Evolutionary conservation across 23 tunicate genomes (phyloP).

Genomic region (Oikopleura dioica): DNA sequence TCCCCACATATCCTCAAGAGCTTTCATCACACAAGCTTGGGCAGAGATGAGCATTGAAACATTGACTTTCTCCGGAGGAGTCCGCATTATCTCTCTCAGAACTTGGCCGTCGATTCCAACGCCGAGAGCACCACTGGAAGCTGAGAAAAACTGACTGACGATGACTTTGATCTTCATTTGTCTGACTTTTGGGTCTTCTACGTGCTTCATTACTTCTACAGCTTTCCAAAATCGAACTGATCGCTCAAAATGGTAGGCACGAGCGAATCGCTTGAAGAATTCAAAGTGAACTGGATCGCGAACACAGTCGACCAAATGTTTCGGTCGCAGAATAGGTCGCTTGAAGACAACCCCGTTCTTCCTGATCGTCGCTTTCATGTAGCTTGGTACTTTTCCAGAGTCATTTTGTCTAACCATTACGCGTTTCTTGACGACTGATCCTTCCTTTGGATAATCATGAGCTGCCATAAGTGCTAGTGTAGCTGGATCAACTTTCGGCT

Average conservation of each 20-base stretch:
- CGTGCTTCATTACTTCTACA: slow-evolving; percentile 37
- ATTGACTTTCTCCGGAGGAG: slow-evolving; percentile 3
- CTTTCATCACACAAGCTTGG: slow-evolving; percentile 11
- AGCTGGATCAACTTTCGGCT: no score
- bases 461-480: no score
- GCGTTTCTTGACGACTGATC: no score
- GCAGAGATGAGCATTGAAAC: slow-evolving; percentile 11
- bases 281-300: slow-evolving; percentile 49
- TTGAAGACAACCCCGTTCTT: slow-evolving; percentile 32
- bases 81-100: not conserved
- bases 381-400: no score
- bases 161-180: slow-evolving; percentile 34
- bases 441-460: no score
- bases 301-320: slow-evolving; percentile 31
- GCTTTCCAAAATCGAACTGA: slow-evolving; percentile 69
- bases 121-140: not conserved
- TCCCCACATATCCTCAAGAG: not conserved
- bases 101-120: not conserved
- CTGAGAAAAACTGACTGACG: slow-evolving; percentile 34
- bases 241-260: slow-evolving; percentile 39
- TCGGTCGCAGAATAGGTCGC: slow-evolving; percentile 39
- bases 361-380: slow-evolving; percentile 31
- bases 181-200: slow-evolving; percentile 18
- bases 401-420: no score
- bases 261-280: slow-evolving; percentile 48